Percentiles rank a stretch among this genome's conserved stretches.
Evolutionary conservation across 2,797 vertebrate species (phyloP).

Genomic region (Malacoraja senta): DNA sequence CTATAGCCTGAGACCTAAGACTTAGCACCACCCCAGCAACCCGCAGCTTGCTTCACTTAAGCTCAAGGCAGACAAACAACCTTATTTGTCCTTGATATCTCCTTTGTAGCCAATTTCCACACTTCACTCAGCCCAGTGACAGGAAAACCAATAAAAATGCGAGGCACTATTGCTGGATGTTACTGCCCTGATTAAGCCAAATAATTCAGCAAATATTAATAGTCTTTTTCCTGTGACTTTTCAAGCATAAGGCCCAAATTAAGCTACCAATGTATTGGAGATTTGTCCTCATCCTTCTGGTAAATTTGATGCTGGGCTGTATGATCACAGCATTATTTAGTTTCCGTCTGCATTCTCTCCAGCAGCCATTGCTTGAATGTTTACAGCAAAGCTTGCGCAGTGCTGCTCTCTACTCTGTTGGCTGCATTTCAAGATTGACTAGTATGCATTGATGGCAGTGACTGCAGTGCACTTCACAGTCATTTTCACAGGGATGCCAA

Average conservation of each 20-base stretch:
- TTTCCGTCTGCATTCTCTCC: neutral
- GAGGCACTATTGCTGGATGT: neutral
- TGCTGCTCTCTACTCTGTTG: conserved; percentile 38
- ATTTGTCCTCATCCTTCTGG: neutral
- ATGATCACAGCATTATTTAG: neutral
- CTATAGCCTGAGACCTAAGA: conserved; percentile 4
- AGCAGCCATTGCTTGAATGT: conserved; percentile 22
- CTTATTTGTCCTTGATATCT: conserved; percentile 24
- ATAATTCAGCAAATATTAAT: neutral
- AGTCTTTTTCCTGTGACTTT: neutral
- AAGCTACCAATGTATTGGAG: too few species aligned
- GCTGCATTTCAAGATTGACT: conserved; percentile 36
- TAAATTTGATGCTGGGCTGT: neutral
- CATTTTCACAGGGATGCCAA: conserved; percentile 28
- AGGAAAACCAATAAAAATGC: conserved; percentile 17
- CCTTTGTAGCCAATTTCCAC: conserved; percentile 27
- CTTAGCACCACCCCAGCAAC: conserved; percentile 1
- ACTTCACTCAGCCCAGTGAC: neutral
- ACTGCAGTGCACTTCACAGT: neutral
- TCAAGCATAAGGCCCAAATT: neutral
- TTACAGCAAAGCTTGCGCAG: conserved; percentile 33
- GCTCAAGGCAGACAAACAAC: conserved; percentile 17
- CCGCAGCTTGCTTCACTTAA: conserved; percentile 30
- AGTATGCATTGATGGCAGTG: conserved; percentile 30
- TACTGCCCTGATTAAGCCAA: conserved; percentile 22